Percentiles rank a stretch among this genome's conserved stretches.
Evolutionary conservation across 2,797 vertebrate genomes (phyloP).

Genomic region (Toxotes lorentzi): DNA sequence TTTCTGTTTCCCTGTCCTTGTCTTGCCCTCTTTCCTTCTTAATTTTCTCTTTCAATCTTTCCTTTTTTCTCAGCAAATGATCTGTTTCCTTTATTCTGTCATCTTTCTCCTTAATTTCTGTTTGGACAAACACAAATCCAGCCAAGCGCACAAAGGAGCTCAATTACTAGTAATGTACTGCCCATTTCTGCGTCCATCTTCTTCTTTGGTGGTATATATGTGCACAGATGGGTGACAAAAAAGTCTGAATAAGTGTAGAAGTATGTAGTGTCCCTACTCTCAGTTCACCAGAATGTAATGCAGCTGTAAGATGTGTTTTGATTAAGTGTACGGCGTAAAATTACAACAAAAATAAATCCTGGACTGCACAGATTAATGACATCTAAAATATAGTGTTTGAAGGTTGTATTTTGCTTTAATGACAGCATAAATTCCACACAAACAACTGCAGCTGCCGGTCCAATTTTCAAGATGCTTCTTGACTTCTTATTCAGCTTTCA

Average conservation of each 20-base stretch:
- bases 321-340: not conserved
- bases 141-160: not conserved
- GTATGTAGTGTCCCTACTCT: not conserved
- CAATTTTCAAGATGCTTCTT: conserved; percentile 14
- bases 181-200: not conserved
- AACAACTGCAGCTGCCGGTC: conserved; percentile 24
- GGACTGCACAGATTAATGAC: not conserved
- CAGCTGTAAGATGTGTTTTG: conserved; percentile 12
- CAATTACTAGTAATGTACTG: not conserved
- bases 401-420: conserved; percentile 23
- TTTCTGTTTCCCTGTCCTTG: conserved; percentile 10
- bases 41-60: conserved; percentile 1
- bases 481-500: conserved; percentile 39
- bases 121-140: not conserved
- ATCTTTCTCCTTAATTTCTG: not conserved
- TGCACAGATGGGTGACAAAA: not conserved
- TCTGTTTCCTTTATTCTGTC: not conserved
- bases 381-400: conserved; percentile 6
- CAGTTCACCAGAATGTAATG: not conserved
- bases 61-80: not conserved
- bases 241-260: not conserved
- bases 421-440: not conserved
- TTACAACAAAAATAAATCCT: conserved; percentile 1
- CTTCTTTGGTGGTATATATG: not conserved
- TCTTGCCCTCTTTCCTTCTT: conserved; percentile 14